These are phyloP conservation scores for Myiozetetes cayanensis DNA, from an alignment of 2,113 vertebrate genomes.

Conservation along the genomic window DNA sequence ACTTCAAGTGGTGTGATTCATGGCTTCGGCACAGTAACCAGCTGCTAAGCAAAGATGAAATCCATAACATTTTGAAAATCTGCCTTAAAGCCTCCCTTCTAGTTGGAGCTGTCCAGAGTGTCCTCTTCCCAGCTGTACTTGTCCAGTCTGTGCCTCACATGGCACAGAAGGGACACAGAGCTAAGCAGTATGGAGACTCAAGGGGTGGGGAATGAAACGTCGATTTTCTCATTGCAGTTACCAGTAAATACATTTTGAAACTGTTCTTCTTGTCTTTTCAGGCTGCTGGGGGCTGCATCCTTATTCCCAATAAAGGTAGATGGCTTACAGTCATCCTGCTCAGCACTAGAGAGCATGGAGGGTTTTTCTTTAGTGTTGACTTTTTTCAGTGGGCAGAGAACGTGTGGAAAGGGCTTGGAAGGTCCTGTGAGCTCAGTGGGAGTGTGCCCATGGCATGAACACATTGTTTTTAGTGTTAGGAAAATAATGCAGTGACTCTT, in stretches of 20 bases:
- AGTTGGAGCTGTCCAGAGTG: background rate
- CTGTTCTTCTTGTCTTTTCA: background rate
- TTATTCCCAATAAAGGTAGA: background rate
- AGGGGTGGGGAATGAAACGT: background rate
- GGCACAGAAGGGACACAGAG: background rate
- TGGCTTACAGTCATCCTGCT: background rate
- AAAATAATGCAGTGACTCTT: background rate
- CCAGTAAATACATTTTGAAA: background rate
- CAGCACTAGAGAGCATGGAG: background rate
- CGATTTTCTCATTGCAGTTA: background rate
- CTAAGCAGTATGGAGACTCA: background rate
- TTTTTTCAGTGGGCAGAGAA: background rate
- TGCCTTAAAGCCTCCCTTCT: background rate
- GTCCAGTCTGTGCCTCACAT: background rate
- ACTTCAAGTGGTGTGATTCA: slow-evolving; percentile 22
- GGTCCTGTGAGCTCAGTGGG: background rate
- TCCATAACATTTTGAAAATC: background rate
- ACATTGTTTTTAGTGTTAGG: background rate
- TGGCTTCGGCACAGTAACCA: slow-evolving; percentile 19
- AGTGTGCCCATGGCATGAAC: background rate
- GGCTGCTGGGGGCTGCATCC: background rate
- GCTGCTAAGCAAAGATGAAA: slow-evolving; percentile 36
- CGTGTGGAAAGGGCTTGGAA: background rate
- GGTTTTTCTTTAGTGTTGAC: background rate
- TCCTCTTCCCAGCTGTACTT: background rate